phyloP scores from a whole-genome alignment of 2,888 invertebrate genomes.

The Branchipolynoe longqiensis region DNA sequence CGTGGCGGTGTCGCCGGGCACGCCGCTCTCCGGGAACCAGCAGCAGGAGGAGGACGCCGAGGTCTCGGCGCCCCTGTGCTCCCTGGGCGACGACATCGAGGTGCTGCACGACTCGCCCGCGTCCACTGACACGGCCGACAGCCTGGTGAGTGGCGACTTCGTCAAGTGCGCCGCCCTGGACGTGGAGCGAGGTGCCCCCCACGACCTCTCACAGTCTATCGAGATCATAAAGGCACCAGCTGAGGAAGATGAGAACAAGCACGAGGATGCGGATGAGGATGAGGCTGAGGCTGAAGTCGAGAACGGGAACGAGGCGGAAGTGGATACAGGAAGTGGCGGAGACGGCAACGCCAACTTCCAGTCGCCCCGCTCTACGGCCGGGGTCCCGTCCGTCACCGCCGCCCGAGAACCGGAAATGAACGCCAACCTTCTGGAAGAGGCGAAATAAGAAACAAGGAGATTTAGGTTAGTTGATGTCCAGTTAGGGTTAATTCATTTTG shows the following conservation, averaged over 20 bases:
- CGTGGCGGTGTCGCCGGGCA: background rate
- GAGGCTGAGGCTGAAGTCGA: background rate
- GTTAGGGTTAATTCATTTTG: too few relatives aligned
- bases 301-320: background rate
- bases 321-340: background rate
- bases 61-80: background rate
- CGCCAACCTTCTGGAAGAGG: too few relatives aligned
- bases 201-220: constrained; percentile 28
- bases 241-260: background rate
- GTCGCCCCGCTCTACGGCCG: background rate
- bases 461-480: too few relatives aligned
- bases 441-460: too few relatives aligned
- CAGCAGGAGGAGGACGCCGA: background rate
- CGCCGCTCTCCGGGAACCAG: background rate
- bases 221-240: background rate
- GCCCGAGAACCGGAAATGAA: too few relatives aligned
- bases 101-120: constrained; percentile 10
- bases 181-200: too few relatives aligned
- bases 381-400: too few relatives aligned
- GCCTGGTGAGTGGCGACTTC: constrained; percentile 9
- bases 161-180: background rate
- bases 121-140: constrained; percentile 1
- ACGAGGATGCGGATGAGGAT: background rate
- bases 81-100: constrained; percentile 30
- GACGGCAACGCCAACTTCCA: constrained; percentile 38